A percentile compares a stretch with the other conserved stretches of the same genome.
These are phyloP conservation scores for Etia nguti DNA, from an alignment of 2,113 vertebrate genomes.

Conservation along the genomic window DNA sequence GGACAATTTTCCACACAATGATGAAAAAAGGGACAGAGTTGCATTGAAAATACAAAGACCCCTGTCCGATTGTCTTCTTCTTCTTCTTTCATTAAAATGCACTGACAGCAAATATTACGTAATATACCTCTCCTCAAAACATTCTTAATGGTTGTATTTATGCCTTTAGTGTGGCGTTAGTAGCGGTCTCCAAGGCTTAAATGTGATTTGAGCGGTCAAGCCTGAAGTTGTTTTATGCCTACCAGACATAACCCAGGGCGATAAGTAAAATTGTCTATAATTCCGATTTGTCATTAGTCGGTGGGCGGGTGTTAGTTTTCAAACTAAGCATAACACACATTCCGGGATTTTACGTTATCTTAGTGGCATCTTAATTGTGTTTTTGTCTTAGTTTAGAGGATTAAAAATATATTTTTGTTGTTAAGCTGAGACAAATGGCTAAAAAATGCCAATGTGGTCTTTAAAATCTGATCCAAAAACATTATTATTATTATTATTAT, in stretches of 20 bases:
- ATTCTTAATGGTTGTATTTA: neutral
- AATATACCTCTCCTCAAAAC: neutral
- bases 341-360: neutral
- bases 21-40: neutral
- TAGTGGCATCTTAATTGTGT: neutral
- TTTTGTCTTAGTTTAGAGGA: neutral
- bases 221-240: neutral
- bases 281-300: neutral
- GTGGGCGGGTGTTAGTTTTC: neutral
- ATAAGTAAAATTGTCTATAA: accelerated
- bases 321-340: neutral
- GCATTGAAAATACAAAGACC: neutral
- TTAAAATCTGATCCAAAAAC: neutral
- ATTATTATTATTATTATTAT: neutral
- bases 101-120: neutral
- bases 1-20: neutral
- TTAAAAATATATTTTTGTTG: neutral
- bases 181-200: neutral
- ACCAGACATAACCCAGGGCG: neutral
- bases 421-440: neutral
- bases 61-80: neutral
- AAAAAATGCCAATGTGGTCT: neutral
- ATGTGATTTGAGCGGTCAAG: neutral
- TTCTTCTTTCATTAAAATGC: neutral
- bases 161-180: neutral